Conservation (phyloP, 2,113 vertebrate species). For the Xiphophorus maculatus region DNA sequence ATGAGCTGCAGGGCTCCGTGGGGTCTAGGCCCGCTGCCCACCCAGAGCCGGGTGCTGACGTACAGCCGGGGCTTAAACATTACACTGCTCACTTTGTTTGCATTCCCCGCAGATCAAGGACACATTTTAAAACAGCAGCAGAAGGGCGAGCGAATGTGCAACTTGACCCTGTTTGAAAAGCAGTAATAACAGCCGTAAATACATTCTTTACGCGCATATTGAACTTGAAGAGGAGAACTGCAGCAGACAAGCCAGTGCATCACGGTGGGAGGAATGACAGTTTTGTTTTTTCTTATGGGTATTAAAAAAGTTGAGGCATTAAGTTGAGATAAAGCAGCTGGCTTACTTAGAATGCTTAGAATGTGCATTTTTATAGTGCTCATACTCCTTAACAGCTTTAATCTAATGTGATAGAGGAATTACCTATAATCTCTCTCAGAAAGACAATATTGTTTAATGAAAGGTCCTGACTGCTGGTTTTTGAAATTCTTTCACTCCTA, state of each 20-base stretch:
- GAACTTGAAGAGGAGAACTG: background rate
- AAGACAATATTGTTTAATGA: background rate
- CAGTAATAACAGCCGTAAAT: slow-evolving; percentile 30
- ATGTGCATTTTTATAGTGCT: slow-evolving; percentile 9
- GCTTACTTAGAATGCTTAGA: slow-evolving; percentile 11
- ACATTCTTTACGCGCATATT: slow-evolving; percentile 15
- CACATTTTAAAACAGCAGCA: slow-evolving; percentile 44
- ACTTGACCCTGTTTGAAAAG: slow-evolving; percentile 28
- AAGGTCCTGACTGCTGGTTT: background rate
- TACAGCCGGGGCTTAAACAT: slow-evolving; percentile 59
- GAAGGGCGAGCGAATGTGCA: slow-evolving; percentile 24
- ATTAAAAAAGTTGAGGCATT: background rate
- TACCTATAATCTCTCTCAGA: slow-evolving; percentile 17
- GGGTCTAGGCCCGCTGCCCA: slow-evolving; percentile 68
- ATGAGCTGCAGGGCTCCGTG: slow-evolving; percentile 61
- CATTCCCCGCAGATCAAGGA: slow-evolving; percentile 72
- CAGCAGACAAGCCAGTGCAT: background rate
- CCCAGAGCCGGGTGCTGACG: slow-evolving; percentile 64
- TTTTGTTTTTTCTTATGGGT: background rate
- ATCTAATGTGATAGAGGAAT: slow-evolving; percentile 24
- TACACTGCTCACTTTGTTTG: slow-evolving; percentile 68
- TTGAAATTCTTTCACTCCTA: background rate
- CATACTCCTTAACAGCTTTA: slow-evolving; percentile 24
- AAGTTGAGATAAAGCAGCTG: background rate
- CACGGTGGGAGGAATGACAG: background rate